Evolutionary conservation across 2,113 vertebrate genomes (phyloP).

Genomic region (Urocynchramus pylzowi): DNA sequence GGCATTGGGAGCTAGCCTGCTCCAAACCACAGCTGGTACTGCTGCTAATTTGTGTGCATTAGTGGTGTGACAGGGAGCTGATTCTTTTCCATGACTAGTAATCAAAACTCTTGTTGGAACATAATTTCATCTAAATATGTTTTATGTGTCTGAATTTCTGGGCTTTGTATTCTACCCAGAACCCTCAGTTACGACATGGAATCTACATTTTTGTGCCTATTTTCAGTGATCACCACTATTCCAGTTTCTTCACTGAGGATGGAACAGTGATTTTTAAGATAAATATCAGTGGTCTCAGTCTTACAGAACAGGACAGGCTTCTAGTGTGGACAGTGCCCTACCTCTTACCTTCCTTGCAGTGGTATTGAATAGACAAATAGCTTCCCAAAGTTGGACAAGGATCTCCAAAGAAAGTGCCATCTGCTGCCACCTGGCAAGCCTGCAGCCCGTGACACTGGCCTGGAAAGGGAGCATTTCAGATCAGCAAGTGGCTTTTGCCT

Average conservation of each 20-base stretch:
- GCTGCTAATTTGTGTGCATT: not conserved
- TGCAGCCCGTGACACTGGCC: slow-evolving; percentile 87
- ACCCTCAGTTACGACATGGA: not conserved
- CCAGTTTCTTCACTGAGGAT: not conserved
- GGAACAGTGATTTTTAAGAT: not conserved
- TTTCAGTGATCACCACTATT: not conserved
- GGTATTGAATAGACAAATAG: slow-evolving; percentile 88
- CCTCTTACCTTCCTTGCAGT: slow-evolving; percentile 85
- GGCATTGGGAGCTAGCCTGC: not conserved
- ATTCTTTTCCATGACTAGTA: not conserved
- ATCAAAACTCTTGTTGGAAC: not conserved
- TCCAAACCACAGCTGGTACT: not conserved
- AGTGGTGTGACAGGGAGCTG: not conserved
- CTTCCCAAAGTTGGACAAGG: slow-evolving; percentile 82
- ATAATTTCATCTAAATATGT: not conserved
- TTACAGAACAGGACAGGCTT: not conserved
- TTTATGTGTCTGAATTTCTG: not conserved
- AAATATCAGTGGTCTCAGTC: not conserved
- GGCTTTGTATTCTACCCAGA: not conserved
- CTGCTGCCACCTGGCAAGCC: slow-evolving; percentile 82
- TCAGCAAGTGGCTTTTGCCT: not conserved
- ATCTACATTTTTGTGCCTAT: not conserved
- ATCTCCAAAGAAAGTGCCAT: slow-evolving; percentile 80
- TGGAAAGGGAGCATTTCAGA: slow-evolving; percentile 33
- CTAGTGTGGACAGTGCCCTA: not conserved